phyloP scores from a whole-genome alignment of 2,113 vertebrate genomes.

The Pygoscelis antarcticus region DNA sequence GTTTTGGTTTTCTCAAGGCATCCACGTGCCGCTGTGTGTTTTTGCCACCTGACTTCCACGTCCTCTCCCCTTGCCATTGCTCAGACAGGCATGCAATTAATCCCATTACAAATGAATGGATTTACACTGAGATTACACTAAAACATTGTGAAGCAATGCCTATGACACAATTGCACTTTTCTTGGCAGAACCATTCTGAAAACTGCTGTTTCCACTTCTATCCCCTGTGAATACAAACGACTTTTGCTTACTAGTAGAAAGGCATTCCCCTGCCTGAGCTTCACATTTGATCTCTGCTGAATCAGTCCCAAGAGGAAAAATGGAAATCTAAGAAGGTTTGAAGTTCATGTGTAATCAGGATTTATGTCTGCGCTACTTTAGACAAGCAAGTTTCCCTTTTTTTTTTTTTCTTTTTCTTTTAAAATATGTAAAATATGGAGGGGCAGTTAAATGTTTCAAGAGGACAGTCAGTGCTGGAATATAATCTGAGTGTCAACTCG shows the following conservation, averaged over 20 bases:
- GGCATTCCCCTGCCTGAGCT: not conserved
- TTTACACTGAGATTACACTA: not conserved
- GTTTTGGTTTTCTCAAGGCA: not conserved
- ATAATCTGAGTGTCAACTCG: not conserved
- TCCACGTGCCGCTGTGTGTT: fast-evolving
- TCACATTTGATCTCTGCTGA: not conserved
- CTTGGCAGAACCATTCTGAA: not conserved
- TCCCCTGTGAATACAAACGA: not conserved
- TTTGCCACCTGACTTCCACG: not conserved
- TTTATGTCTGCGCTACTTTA: not conserved
- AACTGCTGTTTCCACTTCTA: not conserved
- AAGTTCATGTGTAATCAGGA: not conserved
- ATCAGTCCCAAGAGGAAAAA: not conserved
- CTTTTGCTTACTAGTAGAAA: not conserved
- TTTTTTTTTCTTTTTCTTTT: not conserved
- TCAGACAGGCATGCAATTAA: not conserved
- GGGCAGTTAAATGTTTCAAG: not conserved
- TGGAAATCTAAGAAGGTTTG: not conserved
- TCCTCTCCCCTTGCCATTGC: not conserved
- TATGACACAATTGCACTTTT: not conserved
- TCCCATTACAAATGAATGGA: not conserved
- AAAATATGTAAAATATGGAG: not conserved
- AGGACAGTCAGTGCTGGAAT: not conserved
- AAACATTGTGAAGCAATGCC: not conserved
- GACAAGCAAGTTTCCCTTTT: not conserved